Conservation (phyloP, 2,113 vertebrate species). For the Gracilinanus agilis region DNA sequence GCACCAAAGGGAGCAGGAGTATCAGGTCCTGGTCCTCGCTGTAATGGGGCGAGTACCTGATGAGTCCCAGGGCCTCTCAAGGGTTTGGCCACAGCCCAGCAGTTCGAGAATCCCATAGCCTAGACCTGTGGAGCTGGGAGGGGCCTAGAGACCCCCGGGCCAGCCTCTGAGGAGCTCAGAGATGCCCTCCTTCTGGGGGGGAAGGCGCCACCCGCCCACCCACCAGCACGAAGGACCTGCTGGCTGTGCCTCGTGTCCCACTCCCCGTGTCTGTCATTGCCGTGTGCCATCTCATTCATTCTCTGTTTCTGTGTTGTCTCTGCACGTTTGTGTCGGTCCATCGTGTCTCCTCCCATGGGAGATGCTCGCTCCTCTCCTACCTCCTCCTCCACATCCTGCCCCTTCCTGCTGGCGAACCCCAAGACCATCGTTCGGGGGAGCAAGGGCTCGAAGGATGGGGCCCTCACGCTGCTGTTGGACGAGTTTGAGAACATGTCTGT, state of each 20-base stretch:
- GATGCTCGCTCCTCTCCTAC: conserved; percentile 43
- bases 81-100: too few species aligned
- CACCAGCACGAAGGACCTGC: too few species aligned
- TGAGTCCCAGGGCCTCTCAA: too few species aligned
- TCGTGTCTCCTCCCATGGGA: conserved; percentile 7
- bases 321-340: conserved; percentile 52
- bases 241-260: too few species aligned
- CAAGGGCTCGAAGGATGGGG: conserved; percentile 91
- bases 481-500: conserved; percentile 97
- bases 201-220: too few species aligned
- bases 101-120: too few species aligned
- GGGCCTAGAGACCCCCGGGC: too few species aligned
- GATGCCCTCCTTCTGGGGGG: too few species aligned
- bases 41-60: too few species aligned
- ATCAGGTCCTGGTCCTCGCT: too few species aligned
- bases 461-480: conserved; percentile 94
- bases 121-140: too few species aligned
- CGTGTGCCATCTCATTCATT: conserved; percentile 67
- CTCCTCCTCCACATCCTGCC: conserved; percentile 48
- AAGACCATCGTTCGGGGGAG: conserved; percentile 95
- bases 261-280: conserved; percentile 6
- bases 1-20: background rate
- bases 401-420: conserved; percentile 58
- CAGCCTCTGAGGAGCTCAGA: too few species aligned
- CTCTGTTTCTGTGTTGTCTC: conserved; percentile 75